phyloP scores from a whole-genome alignment of 2,888 invertebrate genomes.

The Ophion costatus region DNA sequence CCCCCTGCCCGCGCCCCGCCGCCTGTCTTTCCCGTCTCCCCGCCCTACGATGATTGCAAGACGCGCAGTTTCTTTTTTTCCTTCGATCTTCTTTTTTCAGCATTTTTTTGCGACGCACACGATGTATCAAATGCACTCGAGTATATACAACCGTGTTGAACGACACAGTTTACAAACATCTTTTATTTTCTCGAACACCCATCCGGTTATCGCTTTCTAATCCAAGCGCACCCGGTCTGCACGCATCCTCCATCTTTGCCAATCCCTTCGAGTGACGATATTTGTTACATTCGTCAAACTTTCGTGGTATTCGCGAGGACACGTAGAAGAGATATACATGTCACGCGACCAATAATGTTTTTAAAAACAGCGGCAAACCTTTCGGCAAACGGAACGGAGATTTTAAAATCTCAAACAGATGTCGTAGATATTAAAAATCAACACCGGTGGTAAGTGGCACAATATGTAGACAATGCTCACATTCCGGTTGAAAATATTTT shows the following conservation, averaged over 20 bases:
- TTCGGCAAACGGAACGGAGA: no score
- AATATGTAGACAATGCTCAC: no score
- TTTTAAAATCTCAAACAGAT: no score
- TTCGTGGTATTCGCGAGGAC: no score
- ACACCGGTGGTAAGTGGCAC: no score
- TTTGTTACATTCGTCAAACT: no score
- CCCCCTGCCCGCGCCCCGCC: not conserved
- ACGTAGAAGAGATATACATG: no score
- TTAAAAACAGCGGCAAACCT: no score
- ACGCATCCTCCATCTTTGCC: not conserved
- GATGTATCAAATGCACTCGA: not conserved
- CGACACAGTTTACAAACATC: constrained; percentile 35
- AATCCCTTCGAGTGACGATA: not conserved
- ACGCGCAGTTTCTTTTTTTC: constrained; percentile 28
- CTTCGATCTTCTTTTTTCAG: constrained; percentile 1
- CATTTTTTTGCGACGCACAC: constrained; percentile 13
- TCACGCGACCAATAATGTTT: no score
- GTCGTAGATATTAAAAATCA: no score
- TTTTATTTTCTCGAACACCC: constrained; percentile 1
- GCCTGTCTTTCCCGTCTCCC: not conserved
- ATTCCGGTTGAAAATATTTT: no score
- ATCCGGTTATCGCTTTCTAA: constrained; percentile 9
- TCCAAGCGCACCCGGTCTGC: not conserved
- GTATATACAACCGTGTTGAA: not conserved
- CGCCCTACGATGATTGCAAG: constrained; percentile 29